Conservation (phyloP, 2,797 vertebrate genomes). For the Enoplosus armatus region DNA sequence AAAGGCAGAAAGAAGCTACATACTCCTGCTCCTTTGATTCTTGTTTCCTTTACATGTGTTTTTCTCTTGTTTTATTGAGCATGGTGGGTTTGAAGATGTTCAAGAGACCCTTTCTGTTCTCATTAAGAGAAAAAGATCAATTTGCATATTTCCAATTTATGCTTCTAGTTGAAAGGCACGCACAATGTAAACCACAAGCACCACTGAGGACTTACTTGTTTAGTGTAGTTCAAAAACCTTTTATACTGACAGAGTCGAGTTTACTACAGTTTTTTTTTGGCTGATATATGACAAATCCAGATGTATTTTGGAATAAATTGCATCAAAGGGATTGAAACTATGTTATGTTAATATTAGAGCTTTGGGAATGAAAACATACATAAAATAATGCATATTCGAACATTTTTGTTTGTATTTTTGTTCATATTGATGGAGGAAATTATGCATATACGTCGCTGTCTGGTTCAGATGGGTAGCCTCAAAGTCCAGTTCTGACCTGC, state of each 20-base stretch:
- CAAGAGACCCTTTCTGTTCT: not conserved
- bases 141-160: constrained; percentile 2
- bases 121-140: not conserved
- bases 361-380: not conserved
- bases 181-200: not conserved
- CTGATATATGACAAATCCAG: not conserved
- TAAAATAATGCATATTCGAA: not conserved
- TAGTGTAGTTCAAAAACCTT: not conserved
- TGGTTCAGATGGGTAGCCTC: not conserved
- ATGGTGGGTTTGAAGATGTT: constrained; percentile 4
- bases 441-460: too few relatives aligned
- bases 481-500: not conserved
- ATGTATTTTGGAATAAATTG: not conserved
- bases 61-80: not conserved
- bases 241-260: not conserved
- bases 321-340: not conserved
- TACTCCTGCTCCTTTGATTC: constrained; percentile 9
- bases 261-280: not conserved
- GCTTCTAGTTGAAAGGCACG: not conserved
- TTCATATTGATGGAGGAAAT: not conserved
- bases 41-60: not conserved
- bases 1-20: not conserved
- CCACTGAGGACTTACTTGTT: constrained; percentile 10
- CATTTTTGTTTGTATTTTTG: not conserved
- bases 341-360: not conserved